Percentiles rank a stretch among this genome's conserved stretches.
These are phyloP conservation scores for Chelonus insularis DNA, from an alignment of 1,140 invertebrate genomes.

Conservation along the genomic window DNA sequence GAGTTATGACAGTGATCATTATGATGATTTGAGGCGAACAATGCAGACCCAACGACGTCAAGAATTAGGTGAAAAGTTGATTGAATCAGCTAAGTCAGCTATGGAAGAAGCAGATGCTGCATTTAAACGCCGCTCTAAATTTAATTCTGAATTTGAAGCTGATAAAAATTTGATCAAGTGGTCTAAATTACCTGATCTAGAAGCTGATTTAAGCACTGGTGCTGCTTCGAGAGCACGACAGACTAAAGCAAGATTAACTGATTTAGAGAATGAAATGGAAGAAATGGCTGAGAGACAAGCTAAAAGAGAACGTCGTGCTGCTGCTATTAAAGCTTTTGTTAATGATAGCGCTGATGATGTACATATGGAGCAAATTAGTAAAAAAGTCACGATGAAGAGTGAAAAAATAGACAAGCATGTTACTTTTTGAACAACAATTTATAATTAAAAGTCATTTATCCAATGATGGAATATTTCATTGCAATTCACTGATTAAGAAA, in stretches of 20 bases:
- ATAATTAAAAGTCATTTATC: too few relatives aligned
- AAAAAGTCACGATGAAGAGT: constrained; percentile 28
- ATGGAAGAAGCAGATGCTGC: constrained; percentile 42
- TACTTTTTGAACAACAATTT: too few relatives aligned
- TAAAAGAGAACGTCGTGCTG: constrained; percentile 53
- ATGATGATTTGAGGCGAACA: constrained; percentile 6
- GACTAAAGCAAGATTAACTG: constrained; percentile 54
- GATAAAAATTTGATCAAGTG: constrained; percentile 53
- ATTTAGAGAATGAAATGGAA: constrained; percentile 60
- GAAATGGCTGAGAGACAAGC: constrained; percentile 57
- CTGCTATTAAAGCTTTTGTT: constrained; percentile 53
- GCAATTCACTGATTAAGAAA: too few relatives aligned
- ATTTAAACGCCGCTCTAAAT: constrained; percentile 45
- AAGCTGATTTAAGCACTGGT: constrained; percentile 32
- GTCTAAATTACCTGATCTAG: constrained; percentile 45
- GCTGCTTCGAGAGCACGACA: constrained; percentile 52
- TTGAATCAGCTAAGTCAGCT: constrained; percentile 30
- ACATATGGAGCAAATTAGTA: constrained; percentile 27
- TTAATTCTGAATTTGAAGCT: constrained; percentile 54
- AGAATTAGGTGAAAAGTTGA: constrained; percentile 26
- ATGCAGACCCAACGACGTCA: constrained; percentile 22
- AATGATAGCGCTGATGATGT: constrained; percentile 45
- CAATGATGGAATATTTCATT: too few relatives aligned
- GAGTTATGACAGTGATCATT: constrained; percentile 34
- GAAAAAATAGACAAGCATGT: constrained; percentile 33